phyloP scores from a whole-genome alignment of 2,113 vertebrate species.

The Thamnaconus septentrionalis region DNA sequence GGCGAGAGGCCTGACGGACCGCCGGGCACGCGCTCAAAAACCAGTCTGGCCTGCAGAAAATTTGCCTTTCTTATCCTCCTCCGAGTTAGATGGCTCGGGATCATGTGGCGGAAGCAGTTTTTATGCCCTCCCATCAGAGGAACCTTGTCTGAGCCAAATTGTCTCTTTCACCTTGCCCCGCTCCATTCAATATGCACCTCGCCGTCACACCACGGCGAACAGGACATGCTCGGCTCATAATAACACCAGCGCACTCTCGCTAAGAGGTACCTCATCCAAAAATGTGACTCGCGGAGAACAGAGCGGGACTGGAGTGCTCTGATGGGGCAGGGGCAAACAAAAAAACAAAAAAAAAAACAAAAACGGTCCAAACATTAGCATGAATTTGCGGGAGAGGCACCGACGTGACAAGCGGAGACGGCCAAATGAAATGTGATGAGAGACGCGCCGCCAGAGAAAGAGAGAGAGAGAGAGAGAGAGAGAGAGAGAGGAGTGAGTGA shows the following conservation, averaged over 20 bases:
- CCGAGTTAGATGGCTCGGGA: slow-evolving; percentile 29
- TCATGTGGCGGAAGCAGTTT: slow-evolving; percentile 36
- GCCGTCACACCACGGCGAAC: slow-evolving; percentile 33
- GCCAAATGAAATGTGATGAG: slow-evolving; percentile 50
- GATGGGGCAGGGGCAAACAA: neutral
- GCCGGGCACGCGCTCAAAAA: slow-evolving; percentile 56
- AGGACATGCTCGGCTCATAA: slow-evolving; percentile 5
- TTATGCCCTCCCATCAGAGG: slow-evolving; percentile 20
- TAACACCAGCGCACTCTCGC: too few relatives aligned
- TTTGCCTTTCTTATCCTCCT: slow-evolving; percentile 46
- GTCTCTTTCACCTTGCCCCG: slow-evolving; percentile 43
- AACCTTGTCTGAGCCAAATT: slow-evolving; percentile 25
- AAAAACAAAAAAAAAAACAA: slow-evolving; percentile 7
- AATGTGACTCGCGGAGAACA: slow-evolving; percentile 13
- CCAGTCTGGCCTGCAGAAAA: slow-evolving; percentile 43
- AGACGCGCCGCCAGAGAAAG: slow-evolving; percentile 28
- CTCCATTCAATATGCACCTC: slow-evolving; percentile 17
- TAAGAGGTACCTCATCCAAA: too few relatives aligned
- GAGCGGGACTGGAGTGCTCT: slow-evolving; percentile 14
- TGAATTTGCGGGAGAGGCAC: slow-evolving; percentile 36
- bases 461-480: slow-evolving; percentile 32
- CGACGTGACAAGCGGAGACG: slow-evolving; percentile 52
- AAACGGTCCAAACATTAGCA: slow-evolving; percentile 23
- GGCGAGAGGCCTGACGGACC: slow-evolving; percentile 62
- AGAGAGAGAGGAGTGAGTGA: slow-evolving; percentile 51